Percentiles rank a stretch among this genome's conserved stretches.
These are phyloP conservation scores for Halcyon smyrnensis DNA, from an alignment of 2,797 vertebrate genomes.

Conservation along the genomic window DNA sequence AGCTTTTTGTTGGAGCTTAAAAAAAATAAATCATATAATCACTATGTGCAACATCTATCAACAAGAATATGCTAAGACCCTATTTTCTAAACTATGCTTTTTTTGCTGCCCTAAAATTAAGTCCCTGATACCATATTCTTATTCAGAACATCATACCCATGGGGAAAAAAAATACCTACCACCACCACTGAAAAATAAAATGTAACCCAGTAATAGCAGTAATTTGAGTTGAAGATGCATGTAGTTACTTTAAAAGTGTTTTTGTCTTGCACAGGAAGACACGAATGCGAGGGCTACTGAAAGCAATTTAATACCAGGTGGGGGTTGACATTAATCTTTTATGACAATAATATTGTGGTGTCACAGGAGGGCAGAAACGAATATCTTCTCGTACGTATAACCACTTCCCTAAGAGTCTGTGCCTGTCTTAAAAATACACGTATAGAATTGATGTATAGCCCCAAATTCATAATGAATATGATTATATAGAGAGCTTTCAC, in stretches of 20 bases:
- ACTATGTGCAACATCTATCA: background rate
- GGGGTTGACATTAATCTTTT: constrained; percentile 63
- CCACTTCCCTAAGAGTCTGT: constrained; percentile 23
- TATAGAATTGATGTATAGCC: constrained; percentile 36
- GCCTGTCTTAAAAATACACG: constrained; percentile 15
- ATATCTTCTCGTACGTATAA: background rate
- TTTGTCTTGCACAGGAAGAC: constrained; percentile 43
- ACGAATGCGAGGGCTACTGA: background rate
- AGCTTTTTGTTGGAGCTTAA: background rate
- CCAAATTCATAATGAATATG: constrained; percentile 37
- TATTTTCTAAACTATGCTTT: background rate
- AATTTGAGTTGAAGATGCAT: background rate
- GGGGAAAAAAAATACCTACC: background rate
- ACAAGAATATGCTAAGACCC: background rate
- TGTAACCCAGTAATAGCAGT: background rate
- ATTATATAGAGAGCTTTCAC: constrained; percentile 22
- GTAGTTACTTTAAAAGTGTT: constrained; percentile 32
- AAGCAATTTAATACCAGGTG: constrained; percentile 66
- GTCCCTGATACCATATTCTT: background rate
- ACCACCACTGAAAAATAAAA: constrained; percentile 6
- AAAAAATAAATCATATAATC: background rate
- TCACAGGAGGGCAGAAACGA: constrained; percentile 51
- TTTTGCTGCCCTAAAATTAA: background rate
- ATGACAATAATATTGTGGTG: constrained; percentile 67
- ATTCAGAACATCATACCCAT: background rate